Percentiles rank a stretch among this genome's conserved stretches.
Conservation (phyloP, 2,888 invertebrate genomes). For the Nipponacmea schrenckii region DNA sequence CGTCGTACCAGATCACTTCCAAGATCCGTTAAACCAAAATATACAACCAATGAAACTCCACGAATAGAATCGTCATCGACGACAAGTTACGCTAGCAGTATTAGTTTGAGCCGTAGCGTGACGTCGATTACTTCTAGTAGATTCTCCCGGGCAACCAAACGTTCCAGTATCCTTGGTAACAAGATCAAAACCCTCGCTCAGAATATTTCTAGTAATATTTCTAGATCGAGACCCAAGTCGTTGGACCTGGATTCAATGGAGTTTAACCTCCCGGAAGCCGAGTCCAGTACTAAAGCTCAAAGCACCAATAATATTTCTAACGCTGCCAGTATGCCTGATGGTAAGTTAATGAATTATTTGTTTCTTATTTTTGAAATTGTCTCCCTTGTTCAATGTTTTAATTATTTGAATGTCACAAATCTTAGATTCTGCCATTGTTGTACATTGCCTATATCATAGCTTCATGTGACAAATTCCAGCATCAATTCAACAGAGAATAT, state of each 20-base stretch:
- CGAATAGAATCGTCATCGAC: not conserved
- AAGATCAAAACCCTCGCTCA: conserved; percentile 52
- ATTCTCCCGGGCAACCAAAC: conserved; percentile 46
- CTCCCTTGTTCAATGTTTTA: too few relatives aligned
- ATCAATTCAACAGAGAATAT: too few relatives aligned
- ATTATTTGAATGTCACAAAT: too few relatives aligned
- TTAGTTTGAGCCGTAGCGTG: conserved; percentile 45
- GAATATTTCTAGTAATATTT: conserved; percentile 33
- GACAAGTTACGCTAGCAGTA: conserved; percentile 36
- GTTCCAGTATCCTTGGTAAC: conserved; percentile 52
- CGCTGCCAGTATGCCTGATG: conserved; percentile 46
- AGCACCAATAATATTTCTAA: conserved; percentile 19
- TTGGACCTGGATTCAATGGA: conserved; percentile 54
- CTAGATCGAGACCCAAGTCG: conserved; percentile 51
- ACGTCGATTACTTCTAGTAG: conserved; percentile 42
- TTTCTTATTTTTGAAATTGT: too few relatives aligned
- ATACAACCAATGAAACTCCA: not conserved
- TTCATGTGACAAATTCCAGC: too few relatives aligned
- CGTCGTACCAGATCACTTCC: conserved; percentile 55
- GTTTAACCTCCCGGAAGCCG: conserved; percentile 17
- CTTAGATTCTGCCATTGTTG: too few relatives aligned
- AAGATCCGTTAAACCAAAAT: conserved; percentile 43
- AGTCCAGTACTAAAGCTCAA: conserved; percentile 30
- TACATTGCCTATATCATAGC: too few relatives aligned
- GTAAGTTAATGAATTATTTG: not conserved